Base-by-base conservation (phyloP, 2,888 invertebrate genomes). In the Nemotelus pantherinus region DNA sequence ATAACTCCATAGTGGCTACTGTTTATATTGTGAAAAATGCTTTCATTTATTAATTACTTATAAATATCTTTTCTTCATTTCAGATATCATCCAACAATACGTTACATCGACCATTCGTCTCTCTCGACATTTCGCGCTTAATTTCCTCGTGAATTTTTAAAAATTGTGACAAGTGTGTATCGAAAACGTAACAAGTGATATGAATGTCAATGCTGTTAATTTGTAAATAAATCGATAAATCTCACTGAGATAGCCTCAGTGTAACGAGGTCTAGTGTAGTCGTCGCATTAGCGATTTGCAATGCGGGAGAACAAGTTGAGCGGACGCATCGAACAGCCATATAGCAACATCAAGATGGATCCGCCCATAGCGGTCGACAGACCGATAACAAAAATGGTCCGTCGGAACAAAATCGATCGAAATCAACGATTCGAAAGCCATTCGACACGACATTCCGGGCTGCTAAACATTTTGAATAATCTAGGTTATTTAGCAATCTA, bases 191-290 rank as follows among this genome's bases (percentile, higher is more conserved):
- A 9, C 63, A 48, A 44, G 60, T 74, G 60, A 63, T 63, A 25
- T 25, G 25, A 25, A 25, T 74, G 60, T 74, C 74, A 74, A 63
- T 63, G 74, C 63, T 25, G 48, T 74, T 74, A 63, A 60, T 74
- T 74, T 74, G 47, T 60, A 74, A 63, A 48, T 63, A 74, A 63
- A 39, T 63, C 43, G 5, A 44, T 60, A 39, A 60, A 47, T 60
- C 7, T 47, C 74, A 74, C 74, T 74, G 74, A 60, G 60, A 60
- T 74, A 25, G 41, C 48, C 74, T 74, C 74, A 48, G 60, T 74
- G 74, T 57, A 63, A 74, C 43, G 60, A 60, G 39, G 45, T 45
- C 47, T 25, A 57, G 50, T 58, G 57, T 57, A 47, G 44, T 58
- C 67, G 67, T 58, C 70, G 70, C 63, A 9, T 45, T 47, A 72